Percentiles rank a stretch among this genome's conserved stretches.
phyloP scores from a whole-genome alignment of 2,797 vertebrate genomes.

The Kryptolebias ocellatus region DNA sequence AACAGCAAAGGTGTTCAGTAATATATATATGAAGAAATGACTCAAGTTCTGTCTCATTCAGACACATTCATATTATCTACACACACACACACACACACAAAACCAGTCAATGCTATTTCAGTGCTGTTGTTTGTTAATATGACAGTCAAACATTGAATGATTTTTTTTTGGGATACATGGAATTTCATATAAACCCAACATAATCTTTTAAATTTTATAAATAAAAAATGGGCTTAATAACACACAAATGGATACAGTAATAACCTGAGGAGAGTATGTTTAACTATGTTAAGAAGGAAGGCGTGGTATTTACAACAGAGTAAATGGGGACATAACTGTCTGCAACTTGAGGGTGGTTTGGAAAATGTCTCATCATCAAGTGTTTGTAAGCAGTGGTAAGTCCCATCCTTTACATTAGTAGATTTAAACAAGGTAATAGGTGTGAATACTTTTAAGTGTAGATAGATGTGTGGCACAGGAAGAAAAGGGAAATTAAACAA shows the following conservation, averaged over 20 bases:
- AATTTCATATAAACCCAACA: slow-evolving; percentile 67
- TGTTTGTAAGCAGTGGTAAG: slow-evolving; percentile 72
- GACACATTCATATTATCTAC: slow-evolving; percentile 39
- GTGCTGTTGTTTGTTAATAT: slow-evolving; percentile 66
- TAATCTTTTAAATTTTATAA: slow-evolving; percentile 81
- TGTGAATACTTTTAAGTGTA: slow-evolving; percentile 63
- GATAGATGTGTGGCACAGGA: slow-evolving; percentile 63
- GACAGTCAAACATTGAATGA: slow-evolving; percentile 44
- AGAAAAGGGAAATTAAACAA: slow-evolving; percentile 36
- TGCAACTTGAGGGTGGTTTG: slow-evolving; percentile 54
- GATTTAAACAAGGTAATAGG: slow-evolving; percentile 65
- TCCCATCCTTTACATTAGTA: slow-evolving; percentile 79
- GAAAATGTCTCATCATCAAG: slow-evolving; percentile 39
- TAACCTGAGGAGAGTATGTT: slow-evolving; percentile 84
- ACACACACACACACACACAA: slow-evolving; percentile 24
- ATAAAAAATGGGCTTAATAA: slow-evolving; percentile 77
- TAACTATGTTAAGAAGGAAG: slow-evolving; percentile 74
- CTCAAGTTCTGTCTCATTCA: slow-evolving; percentile 25
- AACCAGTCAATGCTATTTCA: slow-evolving; percentile 55
- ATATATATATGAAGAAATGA: slow-evolving; percentile 34
- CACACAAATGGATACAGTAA: slow-evolving; percentile 76
- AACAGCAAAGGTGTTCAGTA: slow-evolving; percentile 42
- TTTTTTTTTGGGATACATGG: slow-evolving; percentile 46
- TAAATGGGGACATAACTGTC: slow-evolving; percentile 48
- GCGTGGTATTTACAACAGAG: slow-evolving; percentile 84